Evolutionary conservation across 2,113 vertebrate genomes (phyloP).

Genomic region (Corapipo altera): DNA sequence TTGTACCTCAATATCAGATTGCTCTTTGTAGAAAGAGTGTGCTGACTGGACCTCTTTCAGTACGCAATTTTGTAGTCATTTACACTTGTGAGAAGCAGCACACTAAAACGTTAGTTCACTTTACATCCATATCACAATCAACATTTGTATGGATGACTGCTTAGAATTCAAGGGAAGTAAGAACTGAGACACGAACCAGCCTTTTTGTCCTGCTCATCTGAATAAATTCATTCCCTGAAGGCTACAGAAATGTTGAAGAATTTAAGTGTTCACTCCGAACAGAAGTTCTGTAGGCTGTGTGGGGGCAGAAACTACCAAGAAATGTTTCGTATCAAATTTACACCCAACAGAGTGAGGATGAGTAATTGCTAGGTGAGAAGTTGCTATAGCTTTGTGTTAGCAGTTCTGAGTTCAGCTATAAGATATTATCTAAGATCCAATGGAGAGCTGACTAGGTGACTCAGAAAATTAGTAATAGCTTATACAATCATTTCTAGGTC

Average conservation of each 20-base stretch:
- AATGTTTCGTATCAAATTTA: slow-evolving; percentile 48
- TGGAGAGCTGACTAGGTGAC: slow-evolving; percentile 11
- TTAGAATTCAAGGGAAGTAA: slow-evolving; percentile 24
- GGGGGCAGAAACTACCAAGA: slow-evolving; percentile 59
- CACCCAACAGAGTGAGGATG: slow-evolving; percentile 45
- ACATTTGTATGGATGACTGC: neutral
- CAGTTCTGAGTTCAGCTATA: slow-evolving; percentile 35
- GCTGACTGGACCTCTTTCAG: neutral
- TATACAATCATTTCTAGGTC: slow-evolving; percentile 40
- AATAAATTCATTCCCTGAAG: slow-evolving; percentile 30
- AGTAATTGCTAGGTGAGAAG: slow-evolving; percentile 65
- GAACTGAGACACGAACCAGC: neutral
- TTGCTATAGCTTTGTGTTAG: slow-evolving; percentile 39
- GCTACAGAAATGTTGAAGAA: slow-evolving; percentile 32
- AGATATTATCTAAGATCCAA: slow-evolving; percentile 32
- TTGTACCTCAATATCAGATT: neutral
- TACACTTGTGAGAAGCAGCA: neutral
- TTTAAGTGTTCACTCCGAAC: slow-evolving; percentile 40
- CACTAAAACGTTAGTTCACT: neutral
- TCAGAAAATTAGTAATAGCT: slow-evolving; percentile 53
- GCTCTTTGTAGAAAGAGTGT: neutral
- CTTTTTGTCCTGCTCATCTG: slow-evolving; percentile 44
- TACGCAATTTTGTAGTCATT: neutral
- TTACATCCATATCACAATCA: neutral
- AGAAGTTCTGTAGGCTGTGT: slow-evolving; percentile 68